These are phyloP conservation scores for Steinernema scapterisci DNA, from an alignment of 2,888 invertebrate species.

Conservation along the genomic window DNA sequence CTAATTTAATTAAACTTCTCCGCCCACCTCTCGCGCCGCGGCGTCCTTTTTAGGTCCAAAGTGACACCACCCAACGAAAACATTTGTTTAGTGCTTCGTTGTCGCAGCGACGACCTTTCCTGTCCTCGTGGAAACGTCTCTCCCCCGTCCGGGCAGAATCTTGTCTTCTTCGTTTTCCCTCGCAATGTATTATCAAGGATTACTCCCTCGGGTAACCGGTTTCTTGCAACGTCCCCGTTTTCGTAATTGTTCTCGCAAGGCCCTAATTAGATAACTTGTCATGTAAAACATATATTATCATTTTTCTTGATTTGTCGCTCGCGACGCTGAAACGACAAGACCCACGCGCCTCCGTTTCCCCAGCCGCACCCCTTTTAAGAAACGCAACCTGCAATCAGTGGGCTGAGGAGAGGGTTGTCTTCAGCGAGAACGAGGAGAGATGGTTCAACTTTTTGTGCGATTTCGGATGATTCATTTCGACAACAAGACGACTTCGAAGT, in stretches of 20 bases:
- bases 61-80: neutral
- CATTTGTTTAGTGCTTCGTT: constrained; percentile 22
- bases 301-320: constrained; percentile 9
- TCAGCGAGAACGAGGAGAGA: neutral
- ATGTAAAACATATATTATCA: constrained; percentile 24
- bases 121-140: too few relatives aligned
- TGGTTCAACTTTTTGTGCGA: constrained; percentile 28
- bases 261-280: constrained; percentile 10
- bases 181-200: neutral
- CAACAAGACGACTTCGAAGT: constrained; percentile 21
- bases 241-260: neutral
- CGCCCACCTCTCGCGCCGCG: neutral
- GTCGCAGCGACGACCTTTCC: too few relatives aligned
- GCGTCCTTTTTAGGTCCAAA: neutral
- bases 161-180: too few relatives aligned
- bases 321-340: neutral
- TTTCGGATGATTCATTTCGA: constrained; percentile 24
- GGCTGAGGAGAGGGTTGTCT: neutral
- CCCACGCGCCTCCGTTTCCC: too few relatives aligned
- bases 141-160: too few relatives aligned
- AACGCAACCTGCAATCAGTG: neutral
- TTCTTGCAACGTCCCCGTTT: neutral
- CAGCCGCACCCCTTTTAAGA: neutral
- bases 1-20: neutral
- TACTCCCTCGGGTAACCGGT: constrained; percentile 4